These are phyloP conservation scores for Anhinga rufa DNA, from an alignment of 2,113 vertebrate species.

Conservation along the genomic window DNA sequence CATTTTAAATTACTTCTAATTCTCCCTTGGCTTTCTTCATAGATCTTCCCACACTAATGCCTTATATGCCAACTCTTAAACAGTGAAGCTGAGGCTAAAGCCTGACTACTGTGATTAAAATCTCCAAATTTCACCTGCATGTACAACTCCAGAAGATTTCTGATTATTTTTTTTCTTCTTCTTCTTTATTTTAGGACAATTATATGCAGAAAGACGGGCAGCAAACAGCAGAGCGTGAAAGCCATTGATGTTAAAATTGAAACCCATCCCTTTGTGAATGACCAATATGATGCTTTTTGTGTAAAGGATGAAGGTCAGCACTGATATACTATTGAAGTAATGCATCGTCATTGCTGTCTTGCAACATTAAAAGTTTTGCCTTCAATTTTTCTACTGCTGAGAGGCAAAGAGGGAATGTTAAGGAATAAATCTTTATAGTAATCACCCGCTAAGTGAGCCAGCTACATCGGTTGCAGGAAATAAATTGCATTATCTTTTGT, in stretches of 20 bases:
- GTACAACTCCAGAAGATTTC: constrained; percentile 5
- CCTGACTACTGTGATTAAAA: neutral
- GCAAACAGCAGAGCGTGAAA: constrained; percentile 71
- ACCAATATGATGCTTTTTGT: constrained; percentile 80
- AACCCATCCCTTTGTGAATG: constrained; percentile 69
- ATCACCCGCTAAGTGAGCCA: neutral
- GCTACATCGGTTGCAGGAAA: neutral
- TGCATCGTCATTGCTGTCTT: neutral
- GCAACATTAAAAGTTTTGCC: neutral
- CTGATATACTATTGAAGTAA: neutral
- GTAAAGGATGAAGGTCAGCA: constrained; percentile 89
- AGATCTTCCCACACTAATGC: neutral
- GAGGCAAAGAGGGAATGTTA: neutral
- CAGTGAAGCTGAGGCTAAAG: neutral
- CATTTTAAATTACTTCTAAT: neutral
- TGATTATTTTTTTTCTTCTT: constrained; percentile 27
- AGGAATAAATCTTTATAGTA: neutral
- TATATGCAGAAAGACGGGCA: constrained; percentile 78
- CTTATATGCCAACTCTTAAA: neutral
- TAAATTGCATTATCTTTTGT: neutral
- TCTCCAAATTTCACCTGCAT: neutral
- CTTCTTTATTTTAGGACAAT: constrained; percentile 80
- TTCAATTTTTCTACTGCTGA: neutral
- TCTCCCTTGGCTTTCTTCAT: neutral
- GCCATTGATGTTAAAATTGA: constrained; percentile 83